Base-by-base conservation (phyloP, 2,797 vertebrate species). In the Toxotes lorentzi region DNA sequence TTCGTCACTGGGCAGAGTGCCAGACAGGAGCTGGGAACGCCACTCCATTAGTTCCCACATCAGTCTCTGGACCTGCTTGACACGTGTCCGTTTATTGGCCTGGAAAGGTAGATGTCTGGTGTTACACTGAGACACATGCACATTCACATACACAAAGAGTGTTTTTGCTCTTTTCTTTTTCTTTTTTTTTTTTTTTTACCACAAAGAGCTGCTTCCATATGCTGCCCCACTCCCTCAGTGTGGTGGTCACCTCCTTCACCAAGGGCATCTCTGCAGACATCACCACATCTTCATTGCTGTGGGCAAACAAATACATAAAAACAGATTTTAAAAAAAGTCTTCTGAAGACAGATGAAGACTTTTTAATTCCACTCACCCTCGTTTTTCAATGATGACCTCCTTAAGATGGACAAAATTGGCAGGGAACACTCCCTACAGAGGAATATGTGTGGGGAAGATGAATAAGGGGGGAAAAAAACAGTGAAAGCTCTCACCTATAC, bases 11-110 rank as follows among this genome's bases (percentile, higher is more conserved):
- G 98, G 98, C 90, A 99, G 83, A 0, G 98, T 99, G 68, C 98
- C 98, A 0, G 98, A 99, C 7, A 99, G 96, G n/a, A 99, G 97
- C 93, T 99, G 98, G 1, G 97, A 98, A 23, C 98, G 91, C 98
- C 98, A 99, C 91, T 99, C 98, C 96, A 99, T 99, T 85, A 99
- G 86, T 35, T 99, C 98, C 7, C 90, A 97, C 98, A 99, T 99
- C 93, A 99, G 96, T 57, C 93, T 90, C 92, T 96, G 96, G 63
- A 99, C 96, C 91, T 98, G 96, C 65, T 85, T 93, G 83, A 98
- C 96, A 34, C 87, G 94, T 0, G 77, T 82, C 34, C 88, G 94
- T 89, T 96, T 98, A 85, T 96, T 98, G 66, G 91, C 83, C 98
- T 99, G 50, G 19, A 79, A 34, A 79, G 16, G 54, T 5, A 87